These are phyloP conservation scores for Perizoma affinitatum DNA, from an alignment of 2,888 invertebrate genomes.

Conservation along the genomic window DNA sequence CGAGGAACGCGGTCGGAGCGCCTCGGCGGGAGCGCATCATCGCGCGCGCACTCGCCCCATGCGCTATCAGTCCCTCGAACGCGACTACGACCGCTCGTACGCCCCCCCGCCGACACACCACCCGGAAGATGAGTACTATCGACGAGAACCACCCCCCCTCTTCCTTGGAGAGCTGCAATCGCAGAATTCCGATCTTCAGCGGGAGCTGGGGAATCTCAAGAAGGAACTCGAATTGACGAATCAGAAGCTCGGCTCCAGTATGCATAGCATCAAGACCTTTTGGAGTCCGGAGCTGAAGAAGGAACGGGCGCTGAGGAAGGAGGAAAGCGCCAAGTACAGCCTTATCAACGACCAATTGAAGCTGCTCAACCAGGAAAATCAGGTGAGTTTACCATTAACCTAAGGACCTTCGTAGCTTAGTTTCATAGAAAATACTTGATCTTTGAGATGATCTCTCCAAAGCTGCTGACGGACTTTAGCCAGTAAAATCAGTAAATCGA, in stretches of 20 bases:
- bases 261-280: constrained; percentile 99
- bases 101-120: constrained; percentile 89
- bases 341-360: constrained; percentile 98
- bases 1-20: constrained; percentile 91
- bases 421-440: no score
- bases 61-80: constrained; percentile 89
- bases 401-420: no score
- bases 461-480: no score
- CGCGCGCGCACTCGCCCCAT: constrained; percentile 92
- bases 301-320: constrained; percentile 97
- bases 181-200: constrained; percentile 97
- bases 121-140: constrained; percentile 86
- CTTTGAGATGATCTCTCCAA: no score
- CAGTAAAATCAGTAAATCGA: no score
- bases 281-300: constrained; percentile 99
- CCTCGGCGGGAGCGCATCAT: constrained; percentile 88
- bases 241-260: constrained; percentile 98
- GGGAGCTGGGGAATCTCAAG: constrained; percentile 94
- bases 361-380: constrained; percentile 97
- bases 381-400: constrained; percentile 86
- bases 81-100: constrained; percentile 94
- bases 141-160: constrained; percentile 84
- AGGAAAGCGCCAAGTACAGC: constrained; percentile 98
- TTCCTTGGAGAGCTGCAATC: constrained; percentile 95
- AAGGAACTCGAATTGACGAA: constrained; percentile 97